Conservation (phyloP, 2,113 vertebrate genomes). For the Fregetta grallaria region DNA sequence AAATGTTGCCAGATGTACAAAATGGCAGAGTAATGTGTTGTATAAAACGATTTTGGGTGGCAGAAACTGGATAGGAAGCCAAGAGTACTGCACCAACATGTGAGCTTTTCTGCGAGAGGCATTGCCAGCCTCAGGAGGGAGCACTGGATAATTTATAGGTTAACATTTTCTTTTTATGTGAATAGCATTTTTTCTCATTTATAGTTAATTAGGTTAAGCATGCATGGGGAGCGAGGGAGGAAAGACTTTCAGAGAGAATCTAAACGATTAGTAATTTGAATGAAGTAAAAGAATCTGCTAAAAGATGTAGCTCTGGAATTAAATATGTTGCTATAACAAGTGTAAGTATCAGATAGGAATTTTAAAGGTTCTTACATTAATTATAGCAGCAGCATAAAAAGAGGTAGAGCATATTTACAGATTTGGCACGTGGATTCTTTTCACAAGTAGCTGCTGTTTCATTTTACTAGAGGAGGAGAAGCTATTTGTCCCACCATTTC, state of each 20-base stretch:
- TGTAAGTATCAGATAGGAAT: constrained; percentile 46
- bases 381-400: constrained; percentile 54
- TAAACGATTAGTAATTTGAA: constrained; percentile 79
- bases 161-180: constrained; percentile 83
- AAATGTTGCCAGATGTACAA: constrained; percentile 49
- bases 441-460: not conserved
- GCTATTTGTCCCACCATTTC: constrained; percentile 22
- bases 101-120: constrained; percentile 49
- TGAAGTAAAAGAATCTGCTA: constrained; percentile 72
- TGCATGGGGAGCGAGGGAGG: constrained; percentile 76
- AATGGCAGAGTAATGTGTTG: constrained; percentile 48
- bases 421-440: constrained; percentile 20
- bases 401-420: constrained; percentile 31
- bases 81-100: constrained; percentile 27
- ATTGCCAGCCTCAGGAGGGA: constrained; percentile 56
- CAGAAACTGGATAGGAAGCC: constrained; percentile 27
- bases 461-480: not conserved
- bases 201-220: constrained; percentile 83
- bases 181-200: constrained; percentile 82
- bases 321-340: constrained; percentile 55
- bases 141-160: constrained; percentile 78
- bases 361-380: constrained; percentile 55
- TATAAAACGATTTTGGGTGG: constrained; percentile 47
- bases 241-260: constrained; percentile 75
- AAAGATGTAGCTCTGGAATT: constrained; percentile 64